These are phyloP conservation scores for Geococcyx californianus DNA, from an alignment of 2,113 vertebrate genomes.

Conservation along the genomic window DNA sequence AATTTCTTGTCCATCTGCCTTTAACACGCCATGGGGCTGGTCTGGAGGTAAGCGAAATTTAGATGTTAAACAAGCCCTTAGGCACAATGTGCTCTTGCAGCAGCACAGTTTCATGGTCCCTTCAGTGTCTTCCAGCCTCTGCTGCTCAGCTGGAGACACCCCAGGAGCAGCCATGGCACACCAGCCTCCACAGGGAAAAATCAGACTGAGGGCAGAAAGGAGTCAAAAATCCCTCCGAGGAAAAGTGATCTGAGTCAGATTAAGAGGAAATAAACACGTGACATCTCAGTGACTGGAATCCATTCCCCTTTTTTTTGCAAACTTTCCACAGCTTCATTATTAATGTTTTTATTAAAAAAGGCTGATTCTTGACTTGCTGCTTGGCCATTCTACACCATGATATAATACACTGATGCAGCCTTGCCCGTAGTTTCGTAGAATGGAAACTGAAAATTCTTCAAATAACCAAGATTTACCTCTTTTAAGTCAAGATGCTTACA, in stretches of 20 bases:
- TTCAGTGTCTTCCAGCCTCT: background rate
- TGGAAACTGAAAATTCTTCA: background rate
- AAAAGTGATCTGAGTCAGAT: background rate
- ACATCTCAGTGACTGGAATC: background rate
- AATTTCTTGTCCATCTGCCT: background rate
- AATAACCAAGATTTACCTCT: background rate
- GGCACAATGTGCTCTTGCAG: background rate
- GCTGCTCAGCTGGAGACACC: background rate
- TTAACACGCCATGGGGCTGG: background rate
- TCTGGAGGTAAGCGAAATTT: background rate
- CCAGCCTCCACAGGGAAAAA: accelerated
- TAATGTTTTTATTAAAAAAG: background rate
- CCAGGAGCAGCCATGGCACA: background rate
- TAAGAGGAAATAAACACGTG: background rate
- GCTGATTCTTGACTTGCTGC: background rate
- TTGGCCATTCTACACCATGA: background rate
- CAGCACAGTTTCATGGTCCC: background rate
- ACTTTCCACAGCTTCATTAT: background rate
- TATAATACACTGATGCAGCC: background rate
- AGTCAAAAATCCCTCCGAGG: background rate
- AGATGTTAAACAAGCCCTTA: background rate
- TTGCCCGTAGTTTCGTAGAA: background rate
- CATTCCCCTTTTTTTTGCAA: background rate
- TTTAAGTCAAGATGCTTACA: background rate
- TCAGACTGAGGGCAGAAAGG: background rate